Evolutionary conservation across 2,797 vertebrate genomes (phyloP), one percentile per base, ranked within the genome.

Genomic region (Sebastes cheni): DNA sequence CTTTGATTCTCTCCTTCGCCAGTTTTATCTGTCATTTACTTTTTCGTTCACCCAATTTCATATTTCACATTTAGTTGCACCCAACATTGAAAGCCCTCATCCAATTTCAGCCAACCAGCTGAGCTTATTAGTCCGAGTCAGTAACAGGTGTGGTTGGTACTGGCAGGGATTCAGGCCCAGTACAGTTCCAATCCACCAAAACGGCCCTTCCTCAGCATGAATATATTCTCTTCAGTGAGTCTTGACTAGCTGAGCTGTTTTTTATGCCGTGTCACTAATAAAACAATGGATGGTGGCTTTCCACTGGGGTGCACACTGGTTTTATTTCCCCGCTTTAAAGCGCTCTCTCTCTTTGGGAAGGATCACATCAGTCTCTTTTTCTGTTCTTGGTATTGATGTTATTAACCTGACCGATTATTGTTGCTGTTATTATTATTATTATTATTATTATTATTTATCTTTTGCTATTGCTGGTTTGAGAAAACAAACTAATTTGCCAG

Each of bases 381-480:
- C 81, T 85, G 84, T 90, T 91, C 82, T 90, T 84, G 77, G 67
- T 92, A 84, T 93, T 89, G 91, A 92, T 94, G 91, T 94, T 94
- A 92, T 92, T 93, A 92, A 93, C 90, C 78, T 91, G 91, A 93
- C 84, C 77, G 62, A 93, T 93, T 62, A 91, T 89, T 89, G 88
- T 90, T 93, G 86, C 85, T 90, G 65, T 80, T 67, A 70, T 81
- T 30, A 67, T 91, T 77, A 69, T 79, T 34, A 34, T 92, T 67
- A 70, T 80, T 29, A 66, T 91, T 76, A 69, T 79, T 34, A 36
- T 92, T 86, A 89, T 91, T 80, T 95, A 95, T 95, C 90, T 94
- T 94, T 95, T 94, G 93, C 90, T 91, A 83, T 93, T 93, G 90
- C 84, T 91, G 91, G 85, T 95, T 95, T 95, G 93, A 93, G 42